A percentile compares a stretch with the other conserved stretches of the same genome.
phyloP scores from a whole-genome alignment of 2,888 invertebrate species.

The Hypomecis atomaria region DNA sequence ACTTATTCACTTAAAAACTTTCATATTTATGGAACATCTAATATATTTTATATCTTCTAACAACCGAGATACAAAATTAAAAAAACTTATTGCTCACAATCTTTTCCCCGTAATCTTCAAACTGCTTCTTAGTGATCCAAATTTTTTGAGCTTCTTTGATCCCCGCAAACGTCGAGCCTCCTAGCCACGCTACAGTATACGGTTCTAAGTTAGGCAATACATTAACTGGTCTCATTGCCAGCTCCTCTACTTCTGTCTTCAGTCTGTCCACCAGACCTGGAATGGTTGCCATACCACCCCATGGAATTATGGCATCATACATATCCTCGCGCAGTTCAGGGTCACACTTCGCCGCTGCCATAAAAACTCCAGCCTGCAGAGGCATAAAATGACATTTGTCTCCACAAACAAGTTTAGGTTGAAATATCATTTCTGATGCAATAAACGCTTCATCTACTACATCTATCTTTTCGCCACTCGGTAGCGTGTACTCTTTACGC shows the following conservation, averaged over 20 bases:
- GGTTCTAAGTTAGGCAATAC: conserved; percentile 59
- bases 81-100: conserved; percentile 67
- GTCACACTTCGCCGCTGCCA: conserved; percentile 61
- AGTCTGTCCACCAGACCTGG: conserved; percentile 63
- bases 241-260: conserved; percentile 52
- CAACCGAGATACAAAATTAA: conserved; percentile 21
- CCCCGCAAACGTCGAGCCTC: conserved; percentile 70
- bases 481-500: conserved; percentile 49
- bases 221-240: conserved; percentile 48
- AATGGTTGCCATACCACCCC: conserved; percentile 64
- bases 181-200: conserved; percentile 66
- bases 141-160: conserved; percentile 57
- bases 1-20: too few relatives aligned
- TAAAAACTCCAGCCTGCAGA: conserved; percentile 56
- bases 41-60: too few relatives aligned
- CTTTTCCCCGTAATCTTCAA: conserved; percentile 66
- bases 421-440: conserved; percentile 63
- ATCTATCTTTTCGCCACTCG: conserved; percentile 59
- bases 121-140: conserved; percentile 67
- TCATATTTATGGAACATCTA: too few relatives aligned
- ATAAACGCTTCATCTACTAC: conserved; percentile 61
- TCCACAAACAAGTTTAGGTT: conserved; percentile 56
- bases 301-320: conserved; percentile 57
- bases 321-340: conserved; percentile 55
- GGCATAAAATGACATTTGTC: conserved; percentile 46